Base-by-base conservation (phyloP, 2,797 vertebrate species). In the Ammospiza maritima region DNA sequence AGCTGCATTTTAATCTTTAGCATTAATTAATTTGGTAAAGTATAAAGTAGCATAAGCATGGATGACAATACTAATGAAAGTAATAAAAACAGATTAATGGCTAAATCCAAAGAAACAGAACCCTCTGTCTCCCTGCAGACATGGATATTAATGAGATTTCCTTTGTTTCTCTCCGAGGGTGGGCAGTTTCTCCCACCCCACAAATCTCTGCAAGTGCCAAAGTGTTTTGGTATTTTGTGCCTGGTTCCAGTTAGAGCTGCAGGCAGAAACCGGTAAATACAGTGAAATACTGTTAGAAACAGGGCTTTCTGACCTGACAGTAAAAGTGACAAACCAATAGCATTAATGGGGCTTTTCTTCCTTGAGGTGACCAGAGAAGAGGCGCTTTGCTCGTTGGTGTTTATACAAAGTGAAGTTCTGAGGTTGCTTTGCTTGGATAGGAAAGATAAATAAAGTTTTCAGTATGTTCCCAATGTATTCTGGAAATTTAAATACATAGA, bases 21-120 rank as follows among this genome's bases (percentile, higher is more conserved):
- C 38, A 51, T 83, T 90, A 93, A 92, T 91, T 84, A 85, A 64
- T 67, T 90, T 36, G 36, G n/a, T 83, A 53, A 85, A 66, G 61
- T 51, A 64, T 54, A 87, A 87, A 50, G 16, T 42, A 42, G 40
- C 40, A 42, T 16, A 42, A 42, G 40, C 40, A 42, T 42, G 16
- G 16, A 42, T 42, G 16, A 42, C 42, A 42, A 18, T 42, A 4
- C 42, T 42, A 42, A 42, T 8, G 42, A 42, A 42, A 42, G 16
- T 42, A 42, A 42, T 42, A 42, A 42, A 42, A 42, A 17, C 42
- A 17, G 42, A 42, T 42, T 42, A 42, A 17, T 17, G 42, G 42
- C 42, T 42, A 42, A 42, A 42, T 18, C 42, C 42, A 18, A 17
- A 42, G 16, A 8, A 96, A 58, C 69, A 88, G 89, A 95, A 65